A percentile compares a stretch with the other conserved stretches of the same genome.
Evolutionary conservation across 1,140 invertebrate species (phyloP).

Genomic region (Lepidurus apus): DNA sequence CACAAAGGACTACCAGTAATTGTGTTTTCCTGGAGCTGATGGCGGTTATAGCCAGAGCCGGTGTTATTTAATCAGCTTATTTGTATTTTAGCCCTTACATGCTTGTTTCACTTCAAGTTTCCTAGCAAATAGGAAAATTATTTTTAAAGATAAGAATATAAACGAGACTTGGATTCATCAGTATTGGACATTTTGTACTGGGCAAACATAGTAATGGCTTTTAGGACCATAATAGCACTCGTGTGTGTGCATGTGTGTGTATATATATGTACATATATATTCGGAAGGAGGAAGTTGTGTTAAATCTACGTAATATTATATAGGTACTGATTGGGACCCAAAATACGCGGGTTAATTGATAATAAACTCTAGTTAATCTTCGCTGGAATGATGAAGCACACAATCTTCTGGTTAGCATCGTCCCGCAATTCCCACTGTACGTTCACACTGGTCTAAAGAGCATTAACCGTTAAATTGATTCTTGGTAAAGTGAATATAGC

Average conservation of each 20-base stretch:
- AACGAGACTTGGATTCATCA: neutral
- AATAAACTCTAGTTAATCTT: constrained; percentile 19
- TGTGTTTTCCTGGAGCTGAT: neutral
- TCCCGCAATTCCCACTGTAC: constrained; percentile 28
- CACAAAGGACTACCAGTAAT: too few species aligned
- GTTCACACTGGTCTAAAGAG: constrained; percentile 16
- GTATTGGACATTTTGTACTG: neutral
- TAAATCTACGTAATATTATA: neutral
- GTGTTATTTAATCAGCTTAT: neutral
- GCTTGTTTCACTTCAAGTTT: neutral
- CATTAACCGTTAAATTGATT: neutral
- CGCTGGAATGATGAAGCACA: constrained; percentile 23
- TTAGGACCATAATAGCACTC: neutral
- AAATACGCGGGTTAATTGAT: neutral
- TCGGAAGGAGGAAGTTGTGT: neutral
- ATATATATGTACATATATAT: neutral
- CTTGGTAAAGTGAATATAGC: neutral
- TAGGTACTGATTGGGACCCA: neutral
- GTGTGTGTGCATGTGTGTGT: neutral
- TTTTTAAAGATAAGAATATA: neutral
- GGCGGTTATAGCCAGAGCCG: neutral
- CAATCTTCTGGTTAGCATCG: constrained; percentile 27
- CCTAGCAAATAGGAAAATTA: neutral
- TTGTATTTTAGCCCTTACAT: neutral
- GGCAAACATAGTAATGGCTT: neutral